These are phyloP conservation scores for Myxocyprinus asiaticus DNA, from an alignment of 2,113 vertebrate species.

Conservation along the genomic window DNA sequence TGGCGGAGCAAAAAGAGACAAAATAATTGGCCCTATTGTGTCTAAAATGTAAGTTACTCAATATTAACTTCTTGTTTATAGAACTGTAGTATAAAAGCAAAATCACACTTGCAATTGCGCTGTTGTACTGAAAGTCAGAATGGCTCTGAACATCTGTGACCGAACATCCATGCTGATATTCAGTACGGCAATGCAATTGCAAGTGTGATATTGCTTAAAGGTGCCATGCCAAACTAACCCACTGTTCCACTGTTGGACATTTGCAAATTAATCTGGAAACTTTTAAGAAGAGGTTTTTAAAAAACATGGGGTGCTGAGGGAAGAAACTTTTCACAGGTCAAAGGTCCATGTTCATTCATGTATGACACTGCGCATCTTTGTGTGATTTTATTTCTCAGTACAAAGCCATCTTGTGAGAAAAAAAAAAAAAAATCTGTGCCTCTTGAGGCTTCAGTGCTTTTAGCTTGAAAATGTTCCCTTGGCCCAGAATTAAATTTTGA, in stretches of 20 bases:
- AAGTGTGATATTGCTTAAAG: no score
- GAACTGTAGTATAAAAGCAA: no score
- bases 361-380: background rate
- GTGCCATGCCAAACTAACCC: no score
- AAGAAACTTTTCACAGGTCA: background rate
- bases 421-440: background rate
- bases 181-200: no score
- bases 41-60: no score
- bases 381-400: slow-evolving; percentile 12
- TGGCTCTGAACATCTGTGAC: no score
- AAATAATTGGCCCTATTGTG: no score
- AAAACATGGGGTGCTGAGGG: background rate
- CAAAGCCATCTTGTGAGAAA: background rate
- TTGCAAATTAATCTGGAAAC: background rate
- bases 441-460: slow-evolving; percentile 35
- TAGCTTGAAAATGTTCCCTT: slow-evolving; percentile 60
- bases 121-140: no score
- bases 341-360: background rate
- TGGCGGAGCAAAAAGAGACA: no score
- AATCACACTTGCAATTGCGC: no score
- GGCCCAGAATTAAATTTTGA: slow-evolving; percentile 56
- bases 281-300: background rate
- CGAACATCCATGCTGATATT: no score
- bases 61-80: no score
- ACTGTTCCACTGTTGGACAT: background rate